phyloP scores from a whole-genome alignment of 2,797 vertebrate genomes.

The Tarsius wallacei region DNA sequence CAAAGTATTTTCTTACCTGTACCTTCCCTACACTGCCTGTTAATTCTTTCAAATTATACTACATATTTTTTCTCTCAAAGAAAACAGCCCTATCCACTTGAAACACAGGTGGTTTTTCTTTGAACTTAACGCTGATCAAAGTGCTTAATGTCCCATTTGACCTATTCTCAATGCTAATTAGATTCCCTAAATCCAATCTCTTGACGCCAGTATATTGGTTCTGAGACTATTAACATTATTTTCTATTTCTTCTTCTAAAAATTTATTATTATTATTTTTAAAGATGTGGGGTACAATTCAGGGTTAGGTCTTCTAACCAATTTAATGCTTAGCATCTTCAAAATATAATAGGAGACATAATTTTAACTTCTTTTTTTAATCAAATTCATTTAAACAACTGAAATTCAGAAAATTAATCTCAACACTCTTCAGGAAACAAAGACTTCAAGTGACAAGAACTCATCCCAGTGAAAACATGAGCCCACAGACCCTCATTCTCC shows the following conservation, averaged over 20 bases:
- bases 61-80: background rate
- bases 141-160: constrained; percentile 41
- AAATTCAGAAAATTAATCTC: constrained; percentile 78
- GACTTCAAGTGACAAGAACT: constrained; percentile 53
- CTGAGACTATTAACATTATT: constrained; percentile 8
- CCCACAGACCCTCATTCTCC: background rate
- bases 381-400: constrained; percentile 67
- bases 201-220: background rate
- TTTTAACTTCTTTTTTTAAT: constrained; percentile 70
- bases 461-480: constrained; percentile 42
- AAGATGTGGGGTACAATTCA: background rate
- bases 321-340: constrained; percentile 46
- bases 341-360: constrained; percentile 51
- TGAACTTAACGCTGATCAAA: constrained; percentile 43
- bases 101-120: constrained; percentile 56
- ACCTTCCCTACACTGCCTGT: background rate
- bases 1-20: background rate
- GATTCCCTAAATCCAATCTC: constrained; percentile 27
- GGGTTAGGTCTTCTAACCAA: too few species aligned
- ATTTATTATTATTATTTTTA: background rate
- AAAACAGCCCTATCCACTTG: constrained; percentile 11
- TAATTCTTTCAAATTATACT: constrained; percentile 35
- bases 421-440: constrained; percentile 66
- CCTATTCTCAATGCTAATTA: constrained; percentile 53
- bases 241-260: constrained; percentile 19